Conservation (phyloP, 1,140 invertebrate species). For the Tetramorium simillimum region DNA sequence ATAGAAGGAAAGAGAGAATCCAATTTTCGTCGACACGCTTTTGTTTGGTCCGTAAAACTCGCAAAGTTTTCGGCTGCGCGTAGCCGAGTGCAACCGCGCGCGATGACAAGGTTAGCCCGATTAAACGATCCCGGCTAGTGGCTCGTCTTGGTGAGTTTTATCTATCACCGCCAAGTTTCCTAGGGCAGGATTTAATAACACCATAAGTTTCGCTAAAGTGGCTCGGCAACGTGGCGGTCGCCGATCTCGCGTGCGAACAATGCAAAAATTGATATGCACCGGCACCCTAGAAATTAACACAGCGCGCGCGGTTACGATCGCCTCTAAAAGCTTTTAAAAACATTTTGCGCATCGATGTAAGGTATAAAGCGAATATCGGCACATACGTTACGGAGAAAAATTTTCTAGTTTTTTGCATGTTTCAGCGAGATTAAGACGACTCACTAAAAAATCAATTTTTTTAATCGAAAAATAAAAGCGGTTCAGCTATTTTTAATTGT, state of each 20-base stretch:
- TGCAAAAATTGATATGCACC: conserved; percentile 50
- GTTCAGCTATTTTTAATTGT: not conserved
- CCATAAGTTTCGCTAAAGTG: conserved; percentile 54
- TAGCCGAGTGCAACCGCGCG: conserved; percentile 30
- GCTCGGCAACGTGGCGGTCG: not conserved
- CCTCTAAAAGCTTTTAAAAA: conserved; percentile 35
- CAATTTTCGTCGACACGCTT: conserved; percentile 41
- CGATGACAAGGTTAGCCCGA: conserved; percentile 57
- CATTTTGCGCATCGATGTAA: conserved; percentile 9
- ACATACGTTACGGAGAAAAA: not conserved
- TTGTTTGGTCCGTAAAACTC: conserved; percentile 50
- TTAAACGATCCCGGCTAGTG: conserved; percentile 38
- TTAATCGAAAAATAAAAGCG: too few relatives aligned
- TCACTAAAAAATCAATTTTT: not conserved
- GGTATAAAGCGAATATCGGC: not conserved
- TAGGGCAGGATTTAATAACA: conserved; percentile 56
- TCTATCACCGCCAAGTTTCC: conserved; percentile 50
- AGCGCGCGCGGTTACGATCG: conserved; percentile 25
- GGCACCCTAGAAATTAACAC: conserved; percentile 54
- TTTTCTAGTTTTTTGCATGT: not conserved
- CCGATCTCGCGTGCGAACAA: conserved; percentile 29
- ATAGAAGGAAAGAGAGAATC: conserved; percentile 20
- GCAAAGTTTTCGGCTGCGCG: conserved; percentile 36
- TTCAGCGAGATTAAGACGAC: not conserved
- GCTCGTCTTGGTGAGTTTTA: conserved; percentile 48